Conservation (phyloP, 2,888 invertebrate species). For the Sturmia bella region DNA sequence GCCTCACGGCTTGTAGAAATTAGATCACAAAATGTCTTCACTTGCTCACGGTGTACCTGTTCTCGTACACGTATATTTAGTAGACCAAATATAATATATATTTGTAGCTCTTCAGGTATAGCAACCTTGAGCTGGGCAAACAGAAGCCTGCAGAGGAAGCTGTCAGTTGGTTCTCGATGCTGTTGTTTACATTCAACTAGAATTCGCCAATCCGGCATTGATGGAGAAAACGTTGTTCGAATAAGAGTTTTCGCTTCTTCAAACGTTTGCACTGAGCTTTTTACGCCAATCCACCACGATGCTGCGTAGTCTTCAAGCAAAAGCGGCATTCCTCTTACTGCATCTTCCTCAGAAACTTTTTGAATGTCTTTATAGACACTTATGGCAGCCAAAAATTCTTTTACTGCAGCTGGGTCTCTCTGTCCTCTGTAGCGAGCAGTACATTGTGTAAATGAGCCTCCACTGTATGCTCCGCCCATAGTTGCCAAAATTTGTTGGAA, state of each 20-base stretch:
- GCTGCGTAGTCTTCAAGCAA: conserved; percentile 63
- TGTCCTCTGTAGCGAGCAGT: conserved; percentile 55
- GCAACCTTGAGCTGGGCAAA: conserved; percentile 40
- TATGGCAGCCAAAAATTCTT: conserved; percentile 60
- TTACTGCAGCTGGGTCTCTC: conserved; percentile 59
- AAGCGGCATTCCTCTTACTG: conserved; percentile 63
- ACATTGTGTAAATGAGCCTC: conserved; percentile 58
- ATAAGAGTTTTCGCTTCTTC: conserved; percentile 34
- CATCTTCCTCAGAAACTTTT: conserved; percentile 44
- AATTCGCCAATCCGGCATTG: conserved; percentile 42
- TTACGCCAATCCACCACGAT: conserved; percentile 68
- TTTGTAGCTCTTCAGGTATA: conserved; percentile 27
- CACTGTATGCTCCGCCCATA: conserved; percentile 6
- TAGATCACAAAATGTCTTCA: conserved; percentile 34
- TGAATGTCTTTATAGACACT: conserved; percentile 66
- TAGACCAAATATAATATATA: conserved; percentile 45
- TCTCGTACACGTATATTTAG: conserved; percentile 35
- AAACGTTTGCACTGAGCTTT: conserved; percentile 30
- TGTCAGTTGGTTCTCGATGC: conserved; percentile 23
- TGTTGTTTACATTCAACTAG: conserved; percentile 51
- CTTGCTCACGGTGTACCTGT: conserved; percentile 37
- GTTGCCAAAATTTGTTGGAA: conserved; percentile 50
- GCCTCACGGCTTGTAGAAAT: conserved; percentile 51
- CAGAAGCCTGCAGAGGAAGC: conserved; percentile 41
- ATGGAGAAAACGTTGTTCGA: conserved; percentile 42